These are phyloP conservation scores for Lanius collurio DNA, from an alignment of 2,113 vertebrate species.

Conservation along the genomic window DNA sequence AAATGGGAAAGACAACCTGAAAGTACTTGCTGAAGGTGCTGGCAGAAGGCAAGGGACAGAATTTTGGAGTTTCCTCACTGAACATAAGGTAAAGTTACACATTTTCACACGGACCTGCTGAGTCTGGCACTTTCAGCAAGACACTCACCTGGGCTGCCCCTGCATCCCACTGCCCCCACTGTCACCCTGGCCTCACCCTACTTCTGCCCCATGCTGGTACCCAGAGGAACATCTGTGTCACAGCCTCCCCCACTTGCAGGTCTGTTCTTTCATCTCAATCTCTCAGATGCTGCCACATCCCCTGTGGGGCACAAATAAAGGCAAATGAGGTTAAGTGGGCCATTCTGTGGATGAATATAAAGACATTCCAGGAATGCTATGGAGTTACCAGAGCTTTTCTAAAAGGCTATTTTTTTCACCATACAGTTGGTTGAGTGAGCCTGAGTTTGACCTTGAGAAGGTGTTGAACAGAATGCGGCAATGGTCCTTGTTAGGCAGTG, in stretches of 20 bases:
- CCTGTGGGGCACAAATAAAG: not conserved
- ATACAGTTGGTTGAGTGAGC: not conserved
- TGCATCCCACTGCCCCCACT: not conserved
- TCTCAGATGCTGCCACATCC: not conserved
- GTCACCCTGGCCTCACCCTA: not conserved
- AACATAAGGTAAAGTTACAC: not conserved
- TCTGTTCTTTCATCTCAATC: not conserved
- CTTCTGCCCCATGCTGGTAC: rapidly evolving
- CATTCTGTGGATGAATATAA: not conserved
- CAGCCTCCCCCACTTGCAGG: not conserved
- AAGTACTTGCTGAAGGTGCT: not conserved
- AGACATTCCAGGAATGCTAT: not conserved
- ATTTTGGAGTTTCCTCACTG: not conserved
- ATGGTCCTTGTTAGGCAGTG: not conserved
- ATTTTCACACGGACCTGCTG: not conserved
- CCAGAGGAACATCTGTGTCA: not conserved
- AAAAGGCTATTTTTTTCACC: not conserved
- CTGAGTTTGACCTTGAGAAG: not conserved
- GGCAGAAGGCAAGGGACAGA: not conserved
- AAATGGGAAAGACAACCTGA: not conserved
- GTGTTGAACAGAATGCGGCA: not conserved
- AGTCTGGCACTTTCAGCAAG: not conserved
- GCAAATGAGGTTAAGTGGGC: not conserved
- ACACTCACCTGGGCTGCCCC: not conserved
- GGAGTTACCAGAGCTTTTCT: not conserved